A percentile compares a stretch with the other conserved stretches of the same genome.
phyloP scores from a whole-genome alignment of 2,797 vertebrate genomes.

The Diplodus puntazzo region DNA sequence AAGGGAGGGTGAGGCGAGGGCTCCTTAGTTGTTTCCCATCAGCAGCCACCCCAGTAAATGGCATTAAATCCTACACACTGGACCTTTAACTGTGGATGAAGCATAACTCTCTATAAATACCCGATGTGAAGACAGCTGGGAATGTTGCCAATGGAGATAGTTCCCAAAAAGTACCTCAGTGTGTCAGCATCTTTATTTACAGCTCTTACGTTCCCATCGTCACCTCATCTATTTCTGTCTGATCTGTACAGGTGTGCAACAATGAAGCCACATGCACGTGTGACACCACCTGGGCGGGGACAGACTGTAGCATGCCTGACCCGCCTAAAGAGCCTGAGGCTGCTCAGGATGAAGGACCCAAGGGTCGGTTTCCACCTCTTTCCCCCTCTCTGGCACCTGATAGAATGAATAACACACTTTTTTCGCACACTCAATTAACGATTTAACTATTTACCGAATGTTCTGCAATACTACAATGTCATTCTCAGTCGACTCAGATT shows the following conservation, averaged over 20 bases:
- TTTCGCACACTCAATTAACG: conserved; percentile 23
- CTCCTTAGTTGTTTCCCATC: no score
- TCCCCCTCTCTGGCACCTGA: conserved; percentile 48
- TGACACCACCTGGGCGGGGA: conserved; percentile 96
- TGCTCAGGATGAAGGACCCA: conserved; percentile 91
- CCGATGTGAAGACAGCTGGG: background rate
- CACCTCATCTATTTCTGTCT: conserved; percentile 39
- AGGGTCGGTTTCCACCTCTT: conserved; percentile 91
- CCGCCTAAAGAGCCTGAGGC: conserved; percentile 88
- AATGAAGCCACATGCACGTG: conserved; percentile 98
- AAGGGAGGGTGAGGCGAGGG: no score
- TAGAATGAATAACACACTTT: conserved; percentile 27
- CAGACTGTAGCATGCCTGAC: conserved; percentile 98
- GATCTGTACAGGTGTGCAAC: conserved; percentile 91
- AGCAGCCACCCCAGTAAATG: no score
- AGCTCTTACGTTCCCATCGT: background rate
- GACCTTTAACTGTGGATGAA: background rate
- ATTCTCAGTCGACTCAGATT: conserved; percentile 43
- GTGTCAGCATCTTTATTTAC: conserved; percentile 42
- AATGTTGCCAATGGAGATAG: background rate
- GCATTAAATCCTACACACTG: no score
- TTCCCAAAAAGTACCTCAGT: conserved; percentile 1
- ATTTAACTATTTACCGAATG: background rate
- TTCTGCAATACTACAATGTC: conserved; percentile 40
- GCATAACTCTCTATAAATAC: background rate